Conservation (phyloP, 1,140 invertebrate species). For the Gryllus bimaculatus region DNA sequence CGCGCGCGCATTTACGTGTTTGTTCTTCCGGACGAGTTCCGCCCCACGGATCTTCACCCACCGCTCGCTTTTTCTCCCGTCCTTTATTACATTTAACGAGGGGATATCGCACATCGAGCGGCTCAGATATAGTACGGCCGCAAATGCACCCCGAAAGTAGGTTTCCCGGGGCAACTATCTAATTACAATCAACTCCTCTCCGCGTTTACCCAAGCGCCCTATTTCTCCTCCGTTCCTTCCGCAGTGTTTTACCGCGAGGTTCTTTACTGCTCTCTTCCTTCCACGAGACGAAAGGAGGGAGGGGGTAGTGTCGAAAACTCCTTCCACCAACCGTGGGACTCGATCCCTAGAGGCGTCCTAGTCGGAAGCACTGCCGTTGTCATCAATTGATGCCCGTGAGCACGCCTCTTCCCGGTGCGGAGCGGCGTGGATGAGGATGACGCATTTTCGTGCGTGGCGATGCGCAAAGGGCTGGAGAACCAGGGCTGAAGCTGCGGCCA, state of each 20-base stretch:
- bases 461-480: no score
- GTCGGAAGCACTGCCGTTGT: no score
- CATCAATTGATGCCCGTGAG: no score
- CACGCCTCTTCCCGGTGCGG: no score
- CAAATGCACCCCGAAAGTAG: background rate
- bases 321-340: no score
- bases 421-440: no score
- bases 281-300: no score
- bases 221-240: background rate
- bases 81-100: constrained; percentile 1
- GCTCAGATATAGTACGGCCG: background rate
- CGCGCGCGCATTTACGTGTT: background rate
- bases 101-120: background rate
- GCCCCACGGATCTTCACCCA: background rate
- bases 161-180: background rate
- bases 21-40: background rate
- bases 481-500: no score
- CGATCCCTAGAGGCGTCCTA: no score
- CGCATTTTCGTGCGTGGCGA: no score
- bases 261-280: background rate
- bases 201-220: background rate
- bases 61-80: background rate
- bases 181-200: constrained; percentile 4
- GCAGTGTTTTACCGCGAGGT: background rate
- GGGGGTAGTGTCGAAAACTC: no score